These are phyloP conservation scores for Rotaria macrura DNA, from an alignment of 2,888 invertebrate species.

Conservation along the genomic window DNA sequence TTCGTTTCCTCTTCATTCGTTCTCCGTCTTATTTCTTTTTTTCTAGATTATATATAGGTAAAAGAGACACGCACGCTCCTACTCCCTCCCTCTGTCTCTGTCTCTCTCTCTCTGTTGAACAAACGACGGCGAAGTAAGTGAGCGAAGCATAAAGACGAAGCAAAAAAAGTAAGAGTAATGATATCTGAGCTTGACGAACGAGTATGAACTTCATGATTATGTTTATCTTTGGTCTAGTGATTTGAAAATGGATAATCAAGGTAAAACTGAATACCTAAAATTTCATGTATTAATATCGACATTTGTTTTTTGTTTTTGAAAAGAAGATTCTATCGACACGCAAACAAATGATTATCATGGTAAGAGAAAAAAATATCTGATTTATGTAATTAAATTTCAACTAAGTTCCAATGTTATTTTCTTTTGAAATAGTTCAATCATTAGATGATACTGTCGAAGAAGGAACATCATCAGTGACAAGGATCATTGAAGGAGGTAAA, in stretches of 20 bases:
- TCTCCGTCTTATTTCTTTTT: background rate
- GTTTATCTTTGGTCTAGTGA: background rate
- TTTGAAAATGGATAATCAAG: background rate
- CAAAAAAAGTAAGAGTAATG: background rate
- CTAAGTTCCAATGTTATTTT: background rate
- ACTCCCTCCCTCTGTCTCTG: background rate
- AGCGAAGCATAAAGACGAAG: conserved; percentile 8
- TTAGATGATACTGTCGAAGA: background rate
- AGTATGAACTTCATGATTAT: background rate
- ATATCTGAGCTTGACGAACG: background rate
- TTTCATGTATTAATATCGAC: too few species aligned
- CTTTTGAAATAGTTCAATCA: background rate
- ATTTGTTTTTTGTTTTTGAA: background rate
- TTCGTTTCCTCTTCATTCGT: conserved; percentile 3
- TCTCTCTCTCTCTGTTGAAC: background rate
- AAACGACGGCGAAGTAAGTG: background rate
- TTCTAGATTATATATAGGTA: conserved; percentile 12
- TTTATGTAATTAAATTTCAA: too few species aligned
- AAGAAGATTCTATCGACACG: background rate
- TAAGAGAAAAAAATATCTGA: background rate
- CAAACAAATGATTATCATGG: background rate
- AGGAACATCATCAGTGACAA: background rate
- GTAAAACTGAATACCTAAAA: background rate
- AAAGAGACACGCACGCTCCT: background rate
- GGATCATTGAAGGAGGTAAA: background rate